Percentiles rank a stretch among this genome's conserved stretches.
Evolutionary conservation across 1,140 invertebrate genomes (phyloP).

Genomic region (Coenobita brevimanus): DNA sequence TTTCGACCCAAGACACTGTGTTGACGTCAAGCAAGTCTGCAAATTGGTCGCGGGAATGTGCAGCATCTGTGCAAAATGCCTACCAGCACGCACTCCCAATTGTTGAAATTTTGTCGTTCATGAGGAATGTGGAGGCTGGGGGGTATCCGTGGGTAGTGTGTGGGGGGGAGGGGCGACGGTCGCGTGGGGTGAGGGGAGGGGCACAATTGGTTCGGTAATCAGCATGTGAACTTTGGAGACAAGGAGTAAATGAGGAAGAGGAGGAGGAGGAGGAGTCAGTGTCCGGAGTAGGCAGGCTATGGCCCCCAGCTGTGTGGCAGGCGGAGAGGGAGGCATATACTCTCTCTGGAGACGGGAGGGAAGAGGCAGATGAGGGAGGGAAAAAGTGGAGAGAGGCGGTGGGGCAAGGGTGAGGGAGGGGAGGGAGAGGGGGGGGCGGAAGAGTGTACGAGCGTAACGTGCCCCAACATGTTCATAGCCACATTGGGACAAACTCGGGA

Average conservation of each 20-base stretch:
- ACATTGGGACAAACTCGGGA: constrained; percentile 56
- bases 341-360: constrained; percentile 9
- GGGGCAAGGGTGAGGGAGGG: constrained; percentile 5
- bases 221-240: constrained; percentile 64
- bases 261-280: constrained; percentile 54
- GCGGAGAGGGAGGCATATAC: not conserved
- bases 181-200: constrained; percentile 4
- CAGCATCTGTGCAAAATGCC: constrained; percentile 62
- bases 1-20: constrained; percentile 58
- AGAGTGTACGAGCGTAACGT: constrained; percentile 62
- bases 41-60: constrained; percentile 61
- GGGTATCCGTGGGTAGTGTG: not conserved
- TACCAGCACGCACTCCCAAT: constrained; percentile 62
- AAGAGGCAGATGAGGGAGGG: not conserved
- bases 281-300: not conserved
- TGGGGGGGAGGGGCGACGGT: not conserved
- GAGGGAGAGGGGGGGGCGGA: constrained; percentile 4
- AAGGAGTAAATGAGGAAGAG: constrained; percentile 57
- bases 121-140: constrained; percentile 48
- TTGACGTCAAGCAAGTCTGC: constrained; percentile 63
- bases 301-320: not conserved
- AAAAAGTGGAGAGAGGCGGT: constrained; percentile 8
- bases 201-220: constrained; percentile 64
- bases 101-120: constrained; percentile 66
- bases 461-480: constrained; percentile 62